Conservation (phyloP, 1,140 invertebrate species). For the Nilaparvata lugens region DNA sequence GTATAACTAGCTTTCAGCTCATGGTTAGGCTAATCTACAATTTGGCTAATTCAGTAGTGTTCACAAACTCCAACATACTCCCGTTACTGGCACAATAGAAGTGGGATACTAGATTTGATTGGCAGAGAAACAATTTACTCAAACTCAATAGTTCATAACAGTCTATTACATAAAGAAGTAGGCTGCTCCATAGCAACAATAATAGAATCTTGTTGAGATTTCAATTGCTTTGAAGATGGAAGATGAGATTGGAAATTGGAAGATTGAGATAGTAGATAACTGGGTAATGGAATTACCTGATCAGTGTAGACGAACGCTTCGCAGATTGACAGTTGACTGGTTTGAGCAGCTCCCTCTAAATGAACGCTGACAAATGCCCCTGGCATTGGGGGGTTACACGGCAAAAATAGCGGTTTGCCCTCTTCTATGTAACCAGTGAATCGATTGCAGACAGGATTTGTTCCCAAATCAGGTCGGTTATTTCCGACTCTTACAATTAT, state of each 20-base stretch:
- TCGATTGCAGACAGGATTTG: slow-evolving; percentile 86
- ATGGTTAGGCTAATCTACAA: too few species aligned
- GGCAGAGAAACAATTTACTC: too few species aligned
- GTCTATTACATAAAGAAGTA: too few species aligned
- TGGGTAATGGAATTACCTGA: slow-evolving; percentile 45
- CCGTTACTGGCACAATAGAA: too few species aligned
- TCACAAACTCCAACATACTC: too few species aligned
- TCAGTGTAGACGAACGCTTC: slow-evolving; percentile 93
- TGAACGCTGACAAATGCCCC: slow-evolving; percentile 90
- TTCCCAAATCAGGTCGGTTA: slow-evolving; percentile 85
- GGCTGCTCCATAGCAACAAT: too few species aligned
- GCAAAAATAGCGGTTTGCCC: slow-evolving; percentile 82
- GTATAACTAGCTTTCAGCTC: too few species aligned
- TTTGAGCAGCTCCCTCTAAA: slow-evolving; percentile 56
- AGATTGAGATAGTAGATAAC: neutral
- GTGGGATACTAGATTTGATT: too few species aligned
- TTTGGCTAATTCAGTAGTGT: too few species aligned
- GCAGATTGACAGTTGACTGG: slow-evolving; percentile 77
- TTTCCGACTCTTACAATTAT: slow-evolving; percentile 87
- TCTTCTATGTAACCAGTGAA: slow-evolving; percentile 80
- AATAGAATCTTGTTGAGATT: too few species aligned
- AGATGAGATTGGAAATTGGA: neutral
- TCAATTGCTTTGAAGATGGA: neutral
- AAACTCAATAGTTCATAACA: too few species aligned
- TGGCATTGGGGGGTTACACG: slow-evolving; percentile 90